Evolutionary conservation across 2,113 vertebrate species (phyloP), one percentile per base, ranked within the genome.

Genomic region (Boulengeromyrus knoepffleri): DNA sequence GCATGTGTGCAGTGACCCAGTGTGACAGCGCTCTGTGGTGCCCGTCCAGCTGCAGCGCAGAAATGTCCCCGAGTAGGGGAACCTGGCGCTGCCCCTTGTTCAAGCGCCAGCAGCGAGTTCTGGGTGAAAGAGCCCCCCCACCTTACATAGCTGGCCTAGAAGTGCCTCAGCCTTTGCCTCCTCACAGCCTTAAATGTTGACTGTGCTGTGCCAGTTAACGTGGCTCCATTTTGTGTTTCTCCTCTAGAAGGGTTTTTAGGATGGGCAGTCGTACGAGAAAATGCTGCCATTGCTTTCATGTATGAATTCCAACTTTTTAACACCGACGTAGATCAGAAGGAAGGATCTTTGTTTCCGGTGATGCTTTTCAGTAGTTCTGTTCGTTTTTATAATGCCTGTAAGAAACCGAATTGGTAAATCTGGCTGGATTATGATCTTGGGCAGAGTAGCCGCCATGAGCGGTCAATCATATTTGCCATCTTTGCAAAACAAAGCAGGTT

Each of bases 401-500:
- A 85, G 42, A 5, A 47, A 17, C 39, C 5, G 8, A 85, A 45
- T 6, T 19, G 0, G 77, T 45, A 45, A 17, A 92, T 91, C 4
- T 8, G 53, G 9, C 36, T 5, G n/a, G 53, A 36, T 66, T 66
- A 66, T 12, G 52, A 46, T 53, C 17, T 27, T 45, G 77, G 31
- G 36, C 77, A 42, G 24, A 85, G 91, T 91, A 90, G 92, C 90
- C 90, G 89, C 90, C 91, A 88, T 70, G 89, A 36, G 90, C 92
- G 52, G 90, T 77, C n/a, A 36, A 89, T 90, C 91, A 88, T 92
- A 89, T 93, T 94, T 52, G 91, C 89, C 86, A 17, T 91, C 90
- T 91, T 91, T 52, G 92, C 77, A 46, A 92, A 92, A 93, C 70
- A 45, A 46, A 85, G 90, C 91, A 89, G 92, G 95, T 95, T 95